Evolutionary conservation across 2,888 invertebrate genomes (phyloP).

Genomic region (Chrysolina americana): DNA sequence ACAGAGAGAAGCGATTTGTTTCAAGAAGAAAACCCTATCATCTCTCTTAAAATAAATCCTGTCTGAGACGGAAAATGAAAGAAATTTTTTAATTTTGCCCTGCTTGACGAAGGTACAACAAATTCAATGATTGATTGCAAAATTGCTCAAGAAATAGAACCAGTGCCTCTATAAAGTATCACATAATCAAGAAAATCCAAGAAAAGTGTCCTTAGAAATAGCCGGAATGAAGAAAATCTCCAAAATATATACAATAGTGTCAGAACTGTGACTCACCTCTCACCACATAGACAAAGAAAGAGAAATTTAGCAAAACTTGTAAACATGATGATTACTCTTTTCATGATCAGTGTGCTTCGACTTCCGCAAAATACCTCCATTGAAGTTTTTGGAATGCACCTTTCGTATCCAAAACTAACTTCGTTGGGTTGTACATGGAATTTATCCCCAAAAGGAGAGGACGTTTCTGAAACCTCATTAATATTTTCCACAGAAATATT

Average conservation of each 20-base stretch:
- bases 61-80: slow-evolving; percentile 37
- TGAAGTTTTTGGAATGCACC: no score
- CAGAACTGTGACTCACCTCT: no score
- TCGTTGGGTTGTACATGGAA: no score
- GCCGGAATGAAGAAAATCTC: neutral
- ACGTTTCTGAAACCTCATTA: no score
- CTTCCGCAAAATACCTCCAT: no score
- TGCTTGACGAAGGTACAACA: neutral
- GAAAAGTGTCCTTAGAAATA: slow-evolving; percentile 5
- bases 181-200: neutral
- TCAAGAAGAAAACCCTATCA: slow-evolving; percentile 10
- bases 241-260: no score
- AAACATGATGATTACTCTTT: neutral
- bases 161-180: neutral
- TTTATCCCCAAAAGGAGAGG: no score
- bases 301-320: neutral
- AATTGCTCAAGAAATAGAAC: neutral
- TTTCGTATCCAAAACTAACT: no score
- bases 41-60: slow-evolving; percentile 44
- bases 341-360: neutral
- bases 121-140: neutral
- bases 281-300: no score
- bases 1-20: neutral
- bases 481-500: no score
- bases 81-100: neutral